These are phyloP conservation scores for Diogma glabrata DNA, from an alignment of 2,888 invertebrate species.

Conservation along the genomic window DNA sequence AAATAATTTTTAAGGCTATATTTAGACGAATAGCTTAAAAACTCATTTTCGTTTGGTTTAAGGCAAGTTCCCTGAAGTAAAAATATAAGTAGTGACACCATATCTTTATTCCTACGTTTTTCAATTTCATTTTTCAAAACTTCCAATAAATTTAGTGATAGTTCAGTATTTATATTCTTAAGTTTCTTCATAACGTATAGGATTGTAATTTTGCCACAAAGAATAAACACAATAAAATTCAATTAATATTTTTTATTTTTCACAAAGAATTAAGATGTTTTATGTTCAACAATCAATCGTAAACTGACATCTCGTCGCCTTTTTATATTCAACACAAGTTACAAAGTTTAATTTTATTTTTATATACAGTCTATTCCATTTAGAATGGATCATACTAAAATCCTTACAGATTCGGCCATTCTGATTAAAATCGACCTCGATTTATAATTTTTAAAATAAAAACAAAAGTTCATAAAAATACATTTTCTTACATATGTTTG, in stretches of 20 bases:
- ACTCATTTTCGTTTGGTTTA: constrained; percentile 5
- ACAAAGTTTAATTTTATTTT: no score
- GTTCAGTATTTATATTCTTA: neutral
- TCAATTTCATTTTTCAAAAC: neutral
- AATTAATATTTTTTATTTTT: neutral
- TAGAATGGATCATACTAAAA: no score
- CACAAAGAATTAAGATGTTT: no score
- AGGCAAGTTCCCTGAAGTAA: neutral
- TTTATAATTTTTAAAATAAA: no score
- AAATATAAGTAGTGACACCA: constrained; percentile 1
- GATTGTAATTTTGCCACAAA: neutral
- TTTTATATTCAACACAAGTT: no score
- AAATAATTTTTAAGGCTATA: constrained; percentile 1
- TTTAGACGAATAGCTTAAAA: constrained; percentile 8
- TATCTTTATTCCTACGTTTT: neutral
- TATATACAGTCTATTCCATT: no score
- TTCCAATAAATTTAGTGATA: constrained; percentile 6
- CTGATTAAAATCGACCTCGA: no score
- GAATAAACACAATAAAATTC: no score
- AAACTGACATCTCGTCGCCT: neutral
- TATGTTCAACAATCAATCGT: no score
- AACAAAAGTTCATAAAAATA: no score
- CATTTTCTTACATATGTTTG: no score
- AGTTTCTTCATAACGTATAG: neutral
- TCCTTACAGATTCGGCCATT: no score